Percentiles rank a stretch among this genome's conserved stretches.
Conservation (phyloP, 1,140 invertebrate species). For the Pentalonia nigronervosa region DNA sequence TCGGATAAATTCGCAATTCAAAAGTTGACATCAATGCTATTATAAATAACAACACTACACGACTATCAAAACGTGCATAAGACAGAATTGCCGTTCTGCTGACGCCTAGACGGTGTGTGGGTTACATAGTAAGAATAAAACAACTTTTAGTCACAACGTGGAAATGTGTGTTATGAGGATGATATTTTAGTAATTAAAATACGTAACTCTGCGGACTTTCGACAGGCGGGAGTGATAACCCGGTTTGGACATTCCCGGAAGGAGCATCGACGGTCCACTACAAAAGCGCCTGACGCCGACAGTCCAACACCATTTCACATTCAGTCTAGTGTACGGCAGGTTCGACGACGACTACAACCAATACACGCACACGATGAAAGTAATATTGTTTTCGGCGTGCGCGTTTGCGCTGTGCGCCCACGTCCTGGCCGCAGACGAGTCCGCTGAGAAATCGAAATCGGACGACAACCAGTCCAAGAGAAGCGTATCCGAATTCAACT, state of each 20-base stretch:
- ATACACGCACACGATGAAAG: background rate
- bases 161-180: background rate
- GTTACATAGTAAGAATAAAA: background rate
- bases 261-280: background rate
- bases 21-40: background rate
- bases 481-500: slow-evolving; percentile 60
- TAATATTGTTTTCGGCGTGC: background rate
- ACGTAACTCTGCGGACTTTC: background rate
- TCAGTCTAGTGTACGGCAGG: background rate
- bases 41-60: background rate
- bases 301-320: background rate
- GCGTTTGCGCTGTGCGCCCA: slow-evolving; percentile 38
- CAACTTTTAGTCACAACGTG: background rate
- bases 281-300: background rate
- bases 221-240: background rate
- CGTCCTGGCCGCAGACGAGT: background rate
- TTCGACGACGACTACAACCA: background rate
- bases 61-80: background rate
- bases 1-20: background rate
- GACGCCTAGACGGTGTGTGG: background rate
- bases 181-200: background rate
- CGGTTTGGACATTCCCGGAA: background rate
- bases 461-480: slow-evolving; percentile 41
- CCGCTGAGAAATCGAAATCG: background rate
- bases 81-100: background rate